Percentiles rank a stretch among this genome's conserved stretches.
Evolutionary conservation across 2,888 invertebrate species (phyloP).

Genomic region (Drosophila affinis): DNA sequence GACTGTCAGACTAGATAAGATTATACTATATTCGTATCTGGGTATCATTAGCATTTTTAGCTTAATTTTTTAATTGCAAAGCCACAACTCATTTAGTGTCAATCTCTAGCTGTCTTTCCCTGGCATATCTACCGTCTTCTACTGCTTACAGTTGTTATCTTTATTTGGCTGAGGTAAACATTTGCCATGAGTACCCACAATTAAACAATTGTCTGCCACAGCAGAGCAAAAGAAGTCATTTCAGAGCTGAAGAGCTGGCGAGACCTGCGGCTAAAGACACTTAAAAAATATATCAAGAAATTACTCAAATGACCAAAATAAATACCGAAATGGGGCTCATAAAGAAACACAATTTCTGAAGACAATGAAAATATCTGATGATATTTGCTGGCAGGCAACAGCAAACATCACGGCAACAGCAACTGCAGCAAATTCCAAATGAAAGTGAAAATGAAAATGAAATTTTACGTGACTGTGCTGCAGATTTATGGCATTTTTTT

Average conservation of each 20-base stretch:
- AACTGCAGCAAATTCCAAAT: slow-evolving; percentile 39
- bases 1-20: no score
- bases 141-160: not conserved
- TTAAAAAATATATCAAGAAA: not conserved
- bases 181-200: slow-evolving; percentile 15
- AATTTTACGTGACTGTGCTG: slow-evolving; percentile 58
- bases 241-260: slow-evolving; percentile 8
- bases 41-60: no score
- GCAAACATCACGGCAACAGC: no score
- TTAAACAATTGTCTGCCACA: not conserved
- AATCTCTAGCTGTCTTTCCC: not conserved
- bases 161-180: slow-evolving; percentile 12
- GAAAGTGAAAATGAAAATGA: slow-evolving; percentile 67
- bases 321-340: no score
- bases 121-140: no score
- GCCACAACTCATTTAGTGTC: no score
- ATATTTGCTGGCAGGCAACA: not conserved
- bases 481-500: slow-evolving; percentile 56
- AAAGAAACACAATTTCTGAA: not conserved
- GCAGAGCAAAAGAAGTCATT: slow-evolving; percentile 9
- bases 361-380: not conserved
- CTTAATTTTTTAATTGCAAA: no score
- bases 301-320: not conserved
- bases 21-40: no score
- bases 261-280: not conserved